Percentiles rank a stretch among this genome's conserved stretches.
Evolutionary conservation across 1,140 invertebrate genomes (phyloP).

Genomic region (Idris sp.): DNA sequence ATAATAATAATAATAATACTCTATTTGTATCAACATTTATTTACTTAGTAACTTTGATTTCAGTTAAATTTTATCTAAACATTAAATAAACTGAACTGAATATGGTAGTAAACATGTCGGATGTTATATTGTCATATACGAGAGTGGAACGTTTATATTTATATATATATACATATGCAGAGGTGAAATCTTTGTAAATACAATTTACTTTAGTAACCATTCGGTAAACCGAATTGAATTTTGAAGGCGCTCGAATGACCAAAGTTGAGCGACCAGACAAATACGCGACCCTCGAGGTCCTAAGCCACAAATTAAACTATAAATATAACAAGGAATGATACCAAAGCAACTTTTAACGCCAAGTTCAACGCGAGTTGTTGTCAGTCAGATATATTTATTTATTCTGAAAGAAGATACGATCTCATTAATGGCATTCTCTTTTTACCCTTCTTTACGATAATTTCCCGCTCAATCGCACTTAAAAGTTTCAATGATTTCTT

Average conservation of each 20-base stretch:
- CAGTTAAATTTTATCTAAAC: too few relatives aligned
- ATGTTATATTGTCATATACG: conserved; percentile 21
- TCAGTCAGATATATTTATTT: conserved; percentile 63
- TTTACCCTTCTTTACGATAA: conserved; percentile 63
- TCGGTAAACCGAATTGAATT: conserved; percentile 47
- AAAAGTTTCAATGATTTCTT: conserved; percentile 60
- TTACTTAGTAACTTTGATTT: too few relatives aligned
- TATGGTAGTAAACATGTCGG: too few relatives aligned
- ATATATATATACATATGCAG: background rate
- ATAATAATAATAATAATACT: too few relatives aligned
- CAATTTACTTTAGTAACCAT: conserved; percentile 24
- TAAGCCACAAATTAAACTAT: conserved; percentile 76
- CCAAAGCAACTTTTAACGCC: conserved; percentile 63
- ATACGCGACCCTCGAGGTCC: conserved; percentile 72
- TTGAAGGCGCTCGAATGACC: conserved; percentile 45
- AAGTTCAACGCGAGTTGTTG: conserved; percentile 53
- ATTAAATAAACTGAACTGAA: too few relatives aligned
- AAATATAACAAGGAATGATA: conserved; percentile 69
- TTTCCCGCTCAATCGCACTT: conserved; percentile 61
- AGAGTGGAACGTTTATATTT: too few relatives aligned
- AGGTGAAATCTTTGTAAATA: conserved; percentile 38
- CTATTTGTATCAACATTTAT: too few relatives aligned
- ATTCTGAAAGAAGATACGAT: conserved; percentile 57
- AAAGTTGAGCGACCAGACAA: conserved; percentile 64
- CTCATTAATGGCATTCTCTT: conserved; percentile 59